phyloP scores from a whole-genome alignment of 1,140 invertebrate species.

The Aphelenchoides avenae region DNA sequence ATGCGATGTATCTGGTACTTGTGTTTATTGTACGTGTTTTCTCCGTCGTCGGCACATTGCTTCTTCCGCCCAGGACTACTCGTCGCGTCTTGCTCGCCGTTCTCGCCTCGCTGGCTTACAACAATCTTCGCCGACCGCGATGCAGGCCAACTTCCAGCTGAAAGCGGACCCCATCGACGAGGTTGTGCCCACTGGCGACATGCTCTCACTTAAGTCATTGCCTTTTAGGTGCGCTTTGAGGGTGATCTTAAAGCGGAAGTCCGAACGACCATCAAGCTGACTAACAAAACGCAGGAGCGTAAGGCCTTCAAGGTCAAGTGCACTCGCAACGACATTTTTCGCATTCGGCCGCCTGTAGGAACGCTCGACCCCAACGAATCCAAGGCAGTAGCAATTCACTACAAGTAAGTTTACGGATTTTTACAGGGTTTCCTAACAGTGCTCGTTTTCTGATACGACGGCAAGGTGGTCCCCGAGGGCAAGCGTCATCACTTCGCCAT shows the following conservation, averaged over 20 bases:
- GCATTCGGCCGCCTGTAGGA: constrained; percentile 37
- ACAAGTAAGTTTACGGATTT: constrained; percentile 8
- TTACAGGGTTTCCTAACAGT: constrained; percentile 7
- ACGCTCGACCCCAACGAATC: constrained; percentile 29
- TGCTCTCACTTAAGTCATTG: too few relatives aligned
- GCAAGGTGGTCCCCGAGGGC: too few relatives aligned
- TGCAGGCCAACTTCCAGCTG: too few relatives aligned
- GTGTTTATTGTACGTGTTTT: too few relatives aligned
- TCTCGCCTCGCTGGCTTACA: too few relatives aligned
- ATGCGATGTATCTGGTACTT: too few relatives aligned
- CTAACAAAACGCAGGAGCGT: constrained; percentile 44
- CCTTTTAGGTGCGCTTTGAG: constrained; percentile 23
- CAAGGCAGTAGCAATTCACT: constrained; percentile 14
- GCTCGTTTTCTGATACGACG: constrained; percentile 15
- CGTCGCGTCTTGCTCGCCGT: too few relatives aligned
- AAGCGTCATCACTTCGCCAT: constrained; percentile 44
- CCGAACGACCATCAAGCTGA: constrained; percentile 29
- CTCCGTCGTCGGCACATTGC: too few relatives aligned
- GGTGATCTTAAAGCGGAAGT: constrained; percentile 35
- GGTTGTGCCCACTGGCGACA: too few relatives aligned
- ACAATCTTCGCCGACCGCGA: too few relatives aligned
- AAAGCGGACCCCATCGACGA: too few relatives aligned
- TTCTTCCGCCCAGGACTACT: too few relatives aligned
- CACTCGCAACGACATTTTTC: constrained; percentile 45
- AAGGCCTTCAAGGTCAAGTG: constrained; percentile 51